phyloP scores from a whole-genome alignment of 2,113 vertebrate genomes.

The Strigops habroptila region DNA sequence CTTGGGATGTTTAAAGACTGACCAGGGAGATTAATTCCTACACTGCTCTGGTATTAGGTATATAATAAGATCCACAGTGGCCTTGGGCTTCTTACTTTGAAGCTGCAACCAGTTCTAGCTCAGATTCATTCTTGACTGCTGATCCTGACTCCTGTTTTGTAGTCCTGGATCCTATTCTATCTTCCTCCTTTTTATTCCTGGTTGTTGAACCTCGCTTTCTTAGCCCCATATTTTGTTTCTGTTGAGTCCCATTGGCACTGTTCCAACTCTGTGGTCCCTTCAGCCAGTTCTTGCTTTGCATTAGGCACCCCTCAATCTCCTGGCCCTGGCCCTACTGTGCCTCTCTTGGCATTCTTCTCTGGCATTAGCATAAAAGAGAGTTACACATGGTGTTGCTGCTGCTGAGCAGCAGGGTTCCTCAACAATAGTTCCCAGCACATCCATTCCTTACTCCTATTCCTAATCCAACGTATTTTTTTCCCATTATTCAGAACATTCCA shows the following conservation, averaged over 20 bases:
- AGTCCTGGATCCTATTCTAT: neutral
- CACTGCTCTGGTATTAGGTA: neutral
- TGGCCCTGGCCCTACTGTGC: neutral
- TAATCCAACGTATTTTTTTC: neutral
- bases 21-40: neutral
- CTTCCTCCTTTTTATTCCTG: neutral
- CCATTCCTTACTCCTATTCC: neutral
- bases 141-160: neutral
- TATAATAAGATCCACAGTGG: neutral
- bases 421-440: neutral
- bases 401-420: neutral
- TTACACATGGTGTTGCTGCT: neutral
- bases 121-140: neutral
- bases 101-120: neutral
- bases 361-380: neutral
- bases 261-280: neutral
- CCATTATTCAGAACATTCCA: neutral
- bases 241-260: neutral
- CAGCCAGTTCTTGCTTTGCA: neutral
- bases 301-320: neutral
- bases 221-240: neutral
- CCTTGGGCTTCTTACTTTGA: neutral
- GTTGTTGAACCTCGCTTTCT: neutral
- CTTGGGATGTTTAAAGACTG: neutral
- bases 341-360: neutral